Base-by-base conservation (phyloP, 2,113 vertebrate genomes). In the Loxodonta africana region DNA sequence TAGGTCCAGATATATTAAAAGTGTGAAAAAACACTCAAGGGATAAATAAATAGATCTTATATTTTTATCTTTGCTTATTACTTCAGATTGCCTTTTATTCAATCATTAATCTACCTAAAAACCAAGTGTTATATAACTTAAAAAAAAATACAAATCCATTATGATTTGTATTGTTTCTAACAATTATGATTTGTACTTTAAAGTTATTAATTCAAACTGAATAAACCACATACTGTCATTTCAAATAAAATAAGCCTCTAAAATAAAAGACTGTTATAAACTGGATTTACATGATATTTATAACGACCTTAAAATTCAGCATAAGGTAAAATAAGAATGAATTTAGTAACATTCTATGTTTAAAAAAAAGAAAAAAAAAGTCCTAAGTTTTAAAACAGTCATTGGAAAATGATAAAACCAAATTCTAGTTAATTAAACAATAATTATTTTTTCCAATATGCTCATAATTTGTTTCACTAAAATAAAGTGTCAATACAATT, bases 61-160 rank as follows among this genome's bases (percentile, higher is more conserved):
- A 89, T 83, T 95, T 96, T 96, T 80, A 92, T 77, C 88, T 67
- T 67, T 97, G 78, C 15, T 67, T 60, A 86, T 92, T 90, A 80
- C 8, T 69, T 94, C 73, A 85, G 30, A 67, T 83, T 90, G 85
- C 14, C 30, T 91, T 92, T 83, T 88, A 88, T 94, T 93, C 28
- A 94, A 87, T 69, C 94, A 95, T 95, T 97, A 98, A 94, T 96
- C 67, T 63, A 93, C 41, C 48, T 94, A 95, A 96, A 95, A 90
- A 94, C 8, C 51, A 89, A 74, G 18, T 74, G 5, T 63, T 18
- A 67, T 30, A 60, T 41, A 74, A 74, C 20, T 74, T 33, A 44
- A 41, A 65, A 41, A 37, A 80, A 83, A 88, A 80, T 46, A 80
- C 41, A 80, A 87, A 95, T 85, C 78, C 17, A 74, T 48, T 17